These are phyloP conservation scores for Pleuronectes platessa DNA, from an alignment of 2,113 vertebrate genomes.

Conservation along the genomic window DNA sequence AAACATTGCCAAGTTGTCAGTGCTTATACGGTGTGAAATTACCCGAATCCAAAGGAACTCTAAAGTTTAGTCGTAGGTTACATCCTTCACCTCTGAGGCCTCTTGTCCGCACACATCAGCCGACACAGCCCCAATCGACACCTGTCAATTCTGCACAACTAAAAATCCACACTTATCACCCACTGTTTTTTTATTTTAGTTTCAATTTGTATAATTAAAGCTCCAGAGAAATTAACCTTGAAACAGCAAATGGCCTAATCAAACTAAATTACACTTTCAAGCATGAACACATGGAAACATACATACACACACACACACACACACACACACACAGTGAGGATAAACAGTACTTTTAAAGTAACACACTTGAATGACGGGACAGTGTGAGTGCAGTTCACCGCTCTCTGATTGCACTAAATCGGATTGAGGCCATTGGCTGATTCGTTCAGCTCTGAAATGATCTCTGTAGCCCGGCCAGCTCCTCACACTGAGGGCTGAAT, in stretches of 20 bases:
- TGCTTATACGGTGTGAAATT: too few relatives aligned
- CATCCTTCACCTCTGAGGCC: background rate
- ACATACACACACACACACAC: background rate
- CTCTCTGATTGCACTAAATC: conserved; percentile 38
- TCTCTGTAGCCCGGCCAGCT: conserved; percentile 46
- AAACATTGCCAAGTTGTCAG: background rate
- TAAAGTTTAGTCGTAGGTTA: background rate
- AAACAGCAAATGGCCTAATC: conserved; percentile 9
- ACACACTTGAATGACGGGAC: conserved; percentile 1
- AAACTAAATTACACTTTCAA: background rate
- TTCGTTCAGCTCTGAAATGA: conserved; percentile 57
- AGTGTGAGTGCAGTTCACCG: conserved; percentile 8
- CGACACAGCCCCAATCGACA: background rate
- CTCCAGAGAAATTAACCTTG: conserved; percentile 6
- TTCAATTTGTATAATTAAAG: conserved; percentile 12
- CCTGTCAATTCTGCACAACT: background rate
- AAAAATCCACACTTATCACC: background rate
- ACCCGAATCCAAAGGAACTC: background rate
- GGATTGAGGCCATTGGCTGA: conserved; percentile 49
- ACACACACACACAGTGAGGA: background rate
- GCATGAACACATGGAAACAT: background rate
- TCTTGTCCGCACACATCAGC: background rate
- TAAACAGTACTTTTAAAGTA: background rate
- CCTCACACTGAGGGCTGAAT: conserved; percentile 37
- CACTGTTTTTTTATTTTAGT: background rate